These are phyloP conservation scores for Sylvilagus bachmani DNA, from an alignment of 2,113 vertebrate genomes.

Conservation along the genomic window DNA sequence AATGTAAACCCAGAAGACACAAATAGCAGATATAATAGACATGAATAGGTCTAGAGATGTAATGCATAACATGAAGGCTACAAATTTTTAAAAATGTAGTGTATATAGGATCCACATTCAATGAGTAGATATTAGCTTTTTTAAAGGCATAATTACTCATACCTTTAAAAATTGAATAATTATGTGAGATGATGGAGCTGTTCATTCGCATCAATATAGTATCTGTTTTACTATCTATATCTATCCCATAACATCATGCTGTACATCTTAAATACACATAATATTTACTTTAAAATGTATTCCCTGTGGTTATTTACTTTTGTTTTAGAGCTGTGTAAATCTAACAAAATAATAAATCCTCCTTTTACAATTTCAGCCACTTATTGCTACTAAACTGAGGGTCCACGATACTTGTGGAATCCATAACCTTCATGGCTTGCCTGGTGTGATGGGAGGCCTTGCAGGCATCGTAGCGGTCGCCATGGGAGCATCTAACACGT, in stretches of 20 bases:
- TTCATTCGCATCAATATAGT: neutral
- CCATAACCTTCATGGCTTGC: conserved; percentile 98
- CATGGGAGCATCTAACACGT: conserved; percentile 74
- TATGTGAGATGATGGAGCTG: neutral
- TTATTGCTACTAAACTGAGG: conserved; percentile 91
- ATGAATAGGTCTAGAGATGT: neutral
- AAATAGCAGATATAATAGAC: neutral
- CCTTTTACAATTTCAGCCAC: conserved; percentile 89
- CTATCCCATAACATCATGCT: neutral
- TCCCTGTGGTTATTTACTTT: neutral
- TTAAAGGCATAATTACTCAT: too few species aligned
- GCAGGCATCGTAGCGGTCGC: conserved; percentile 92
- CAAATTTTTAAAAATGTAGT: neutral
- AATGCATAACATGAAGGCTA: neutral
- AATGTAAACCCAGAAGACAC: neutral
- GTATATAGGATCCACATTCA: neutral
- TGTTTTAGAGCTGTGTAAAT: neutral
- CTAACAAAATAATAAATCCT: conserved; percentile 40
- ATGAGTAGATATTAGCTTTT: neutral
- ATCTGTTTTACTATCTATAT: neutral
- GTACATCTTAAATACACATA: neutral
- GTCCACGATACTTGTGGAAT: conserved; percentile 98
- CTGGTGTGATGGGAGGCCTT: conserved; percentile 94
- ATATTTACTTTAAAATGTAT: neutral
- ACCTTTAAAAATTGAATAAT: neutral